Base-by-base conservation (phyloP, 2,888 invertebrate genomes). In the Lamellibrachia satsuma region DNA sequence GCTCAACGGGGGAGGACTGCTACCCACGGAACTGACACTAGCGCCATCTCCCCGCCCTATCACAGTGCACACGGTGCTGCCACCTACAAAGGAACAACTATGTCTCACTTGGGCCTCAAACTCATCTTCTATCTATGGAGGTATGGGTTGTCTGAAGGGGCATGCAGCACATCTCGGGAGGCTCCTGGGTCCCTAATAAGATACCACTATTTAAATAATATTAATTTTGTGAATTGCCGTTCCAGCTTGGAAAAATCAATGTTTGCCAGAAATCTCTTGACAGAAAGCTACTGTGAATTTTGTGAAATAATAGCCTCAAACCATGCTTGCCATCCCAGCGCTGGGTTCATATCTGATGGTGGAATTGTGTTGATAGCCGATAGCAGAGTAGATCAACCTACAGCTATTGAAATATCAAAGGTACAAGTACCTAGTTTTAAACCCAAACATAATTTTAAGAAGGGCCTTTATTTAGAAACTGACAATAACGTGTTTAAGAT, bases 1-100 rank as follows among this genome's bases (percentile, higher is more conserved):
- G 39, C 90, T 90, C 8, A 52, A 90, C 8, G 92, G 92, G 11
- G 93, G 93, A 3, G 93, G 92, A 51, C 91, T 91, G 52, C 98
- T 98, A 94, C 98, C 98, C 95, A 98, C 97, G 96, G 98, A 98
- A 96, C 98, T 98, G 95, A 94, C 92, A 93, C 95, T 95, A 93
- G 98, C 98, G 93, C 98, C 98, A 96, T 98, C 75, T 15, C 75
- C 75, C 75, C 75, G 75, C 75, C 75, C 75, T 22, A 75, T 75
- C 75, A 75, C 96, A 94, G 60, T 27, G 93, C 91, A 92, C 92
- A 94, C 57, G 93, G 93, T 93, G 94, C 94, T 94, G 90, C 92
- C 60, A 90, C 92, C 90, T 91, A 91, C 91, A 51, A 75, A 22
- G 75, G 75, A 75, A 75, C 75, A 75, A 75, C 75, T 75, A n/a